Base-by-base conservation (phyloP, 2,888 invertebrate genomes). In the Dasysyrphus tricinctus region DNA sequence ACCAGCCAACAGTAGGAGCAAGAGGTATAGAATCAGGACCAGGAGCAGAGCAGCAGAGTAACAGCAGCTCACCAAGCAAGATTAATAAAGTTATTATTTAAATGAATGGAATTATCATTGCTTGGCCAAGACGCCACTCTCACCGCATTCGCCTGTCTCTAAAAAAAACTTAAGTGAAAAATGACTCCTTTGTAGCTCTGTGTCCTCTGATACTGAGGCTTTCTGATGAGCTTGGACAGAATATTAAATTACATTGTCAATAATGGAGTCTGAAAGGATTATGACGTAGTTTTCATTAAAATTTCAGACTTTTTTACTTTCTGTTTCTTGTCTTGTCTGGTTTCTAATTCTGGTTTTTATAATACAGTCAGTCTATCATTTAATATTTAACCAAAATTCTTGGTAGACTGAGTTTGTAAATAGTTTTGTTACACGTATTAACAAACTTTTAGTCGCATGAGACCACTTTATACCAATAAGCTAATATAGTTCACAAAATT, bases 11-110 rank as follows among this genome's bases (percentile, higher is more conserved):
- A 19, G 49, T 34, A 29, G 34, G 39, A 42, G 7, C 3, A 39
- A 9, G 9, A 42, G 24, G 24, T 12, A 11, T n/a, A 54, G 12
- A 49, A 72, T 12, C 16, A 29, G 47, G 11, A 63, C 37, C 29
- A 29, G 47, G 11, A 63, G 44, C 29, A 29, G 29, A 29, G 54
- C 3, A 47, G 37, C 37, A 67, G 42, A 8, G 9, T 5, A 63
- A 14, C 19, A 67, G 76, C 49, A 61, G 42, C 61, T 42, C 14
- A 39, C 2, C 61, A 73, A 72, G 72, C 76, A 77, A 69, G 77
- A 85, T 85, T 77, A 80, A 85, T 85, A 77, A 85, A 84, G 19
- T 24, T 61, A 80, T 85, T 85, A 80, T 85, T 80, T 85, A 77
- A 85, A 85, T 85, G 56, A 85, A 77, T 80, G 73, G 73, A 76